Evolutionary conservation across 2,888 invertebrate species (phyloP), one percentile per base, ranked within the genome.

Genomic region (Ischnura elegans): DNA sequence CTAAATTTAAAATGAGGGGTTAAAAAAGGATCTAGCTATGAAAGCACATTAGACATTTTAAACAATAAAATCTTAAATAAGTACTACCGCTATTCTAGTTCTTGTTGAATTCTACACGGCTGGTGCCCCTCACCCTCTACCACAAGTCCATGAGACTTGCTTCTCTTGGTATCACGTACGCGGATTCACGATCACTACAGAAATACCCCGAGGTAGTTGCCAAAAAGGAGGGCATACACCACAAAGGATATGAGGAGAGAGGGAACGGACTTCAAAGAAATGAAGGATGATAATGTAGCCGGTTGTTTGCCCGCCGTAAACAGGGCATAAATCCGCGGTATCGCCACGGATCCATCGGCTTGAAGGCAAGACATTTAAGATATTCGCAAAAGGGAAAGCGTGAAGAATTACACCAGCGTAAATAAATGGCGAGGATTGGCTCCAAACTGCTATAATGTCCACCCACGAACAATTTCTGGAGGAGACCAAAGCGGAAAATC

Each of bases 281-380:
- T 13, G 76, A 76, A 61, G 36, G 76, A 76, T n/a, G n/a, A n/a
- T 76, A 25, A 10, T 36, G 36, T 10, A 29, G 36, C 36, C 76
- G 29, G 76, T 36, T 5, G 51, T 51, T 13, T 76, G 76, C 10
- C 36, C 16, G 36, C 76, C 8, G 76, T 76, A 76, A 76, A 76
- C 76, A 76, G 76, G 76, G 36, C 76, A 76, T 76, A 76, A 76
- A 76, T 76, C 13, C 76, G 76, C 76, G 10, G 6, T n/a, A n/a
- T n/a, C 76, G 29, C 10, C 13, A 10, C 13, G 8, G 29, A 5
- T 76, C 29, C 76, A 16, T 29, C 10, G 76, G 36, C 36, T 36
- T 8, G 76, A 8, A 76, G 36, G n/a, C 76, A 76, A 25, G 61
- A 21, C 8, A n/a, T 16, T 61, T 16, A n/a, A 6, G n/a, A n/a